Percentiles rank a stretch among this genome's conserved stretches.
Evolutionary conservation across 2,113 vertebrate species (phyloP).

Genomic region (Ahaetulla prasina): DNA sequence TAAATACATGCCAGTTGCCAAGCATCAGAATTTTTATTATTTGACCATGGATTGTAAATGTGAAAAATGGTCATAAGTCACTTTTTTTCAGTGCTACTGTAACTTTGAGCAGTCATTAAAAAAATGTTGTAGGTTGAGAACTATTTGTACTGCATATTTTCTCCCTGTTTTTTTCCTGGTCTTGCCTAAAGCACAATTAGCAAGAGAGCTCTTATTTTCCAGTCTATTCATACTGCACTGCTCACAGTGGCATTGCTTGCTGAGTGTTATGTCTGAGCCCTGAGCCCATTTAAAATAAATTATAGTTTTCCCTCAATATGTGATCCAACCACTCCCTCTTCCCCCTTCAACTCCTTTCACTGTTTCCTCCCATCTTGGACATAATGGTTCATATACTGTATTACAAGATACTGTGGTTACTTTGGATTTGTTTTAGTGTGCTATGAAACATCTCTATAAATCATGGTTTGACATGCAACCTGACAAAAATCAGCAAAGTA

Average conservation of each 20-base stretch:
- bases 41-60: background rate
- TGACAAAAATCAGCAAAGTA: background rate
- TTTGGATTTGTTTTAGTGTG: background rate
- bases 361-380: too few species aligned
- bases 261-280: background rate
- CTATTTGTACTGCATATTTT: background rate
- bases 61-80: background rate
- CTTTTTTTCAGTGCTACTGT: background rate
- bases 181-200: background rate
- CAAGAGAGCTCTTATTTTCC: background rate
- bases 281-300: background rate
- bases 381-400: background rate
- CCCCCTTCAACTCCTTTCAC: background rate
- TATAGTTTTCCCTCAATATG: background rate
- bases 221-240: background rate
- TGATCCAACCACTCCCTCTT: background rate
- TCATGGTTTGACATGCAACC: background rate
- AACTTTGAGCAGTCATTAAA: background rate
- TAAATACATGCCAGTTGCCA: too few species aligned
- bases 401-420: background rate
- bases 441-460: background rate
- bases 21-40: background rate
- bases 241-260: background rate
- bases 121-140: background rate
- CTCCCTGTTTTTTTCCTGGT: background rate